Base-by-base conservation (phyloP, 2,797 vertebrate genomes). In the Acanthiza pusilla region DNA sequence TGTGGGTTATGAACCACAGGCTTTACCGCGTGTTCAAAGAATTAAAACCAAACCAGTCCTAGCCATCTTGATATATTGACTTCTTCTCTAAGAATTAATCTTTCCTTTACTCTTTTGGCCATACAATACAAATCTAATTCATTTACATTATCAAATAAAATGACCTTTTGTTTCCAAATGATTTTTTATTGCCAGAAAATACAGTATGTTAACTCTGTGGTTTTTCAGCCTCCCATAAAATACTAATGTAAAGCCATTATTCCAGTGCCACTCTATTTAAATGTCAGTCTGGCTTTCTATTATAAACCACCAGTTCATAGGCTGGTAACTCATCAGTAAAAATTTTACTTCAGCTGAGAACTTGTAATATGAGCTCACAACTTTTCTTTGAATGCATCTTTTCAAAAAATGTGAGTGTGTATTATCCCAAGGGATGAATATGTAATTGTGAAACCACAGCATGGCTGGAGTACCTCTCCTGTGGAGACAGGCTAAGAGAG, bases 81-180 rank as follows among this genome's bases (percentile, higher is more conserved):
- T 91, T 77, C 55, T 93, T 34, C 60, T 54, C 34, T 50, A 82
- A 86, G 89, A 84, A 82, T 60, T 91, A 77, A 81, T 94, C 81
- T 93, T 89, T 43, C 66, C 84, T 92, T 91, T 72, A 61, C 67
- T 82, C 45, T 85, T 66, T 30, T 55, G 82, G 85, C 88, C 58
- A 26, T 79, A 68, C 75, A 87, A 21, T 92, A 92, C 89, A 95
- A 95, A 96, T 78, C 84, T 85, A 77, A 89, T 89, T 88, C 73
- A 17, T 94, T 91, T 94, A 91, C 27, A 6, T 93, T 81, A 95
- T 94, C 85, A 86, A 82, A 93, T 95, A 86, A 96, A 96, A 95
- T 93, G 87, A 94, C 96, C 94, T 96, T 97, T 96, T 93, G 95
- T 96, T 98, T 96, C 95, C 94, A 85, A 57, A 68, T 89, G 90